Evolutionary conservation across 1,140 invertebrate species (phyloP).

Genomic region (Ceratoteleas bidentatus): DNA sequence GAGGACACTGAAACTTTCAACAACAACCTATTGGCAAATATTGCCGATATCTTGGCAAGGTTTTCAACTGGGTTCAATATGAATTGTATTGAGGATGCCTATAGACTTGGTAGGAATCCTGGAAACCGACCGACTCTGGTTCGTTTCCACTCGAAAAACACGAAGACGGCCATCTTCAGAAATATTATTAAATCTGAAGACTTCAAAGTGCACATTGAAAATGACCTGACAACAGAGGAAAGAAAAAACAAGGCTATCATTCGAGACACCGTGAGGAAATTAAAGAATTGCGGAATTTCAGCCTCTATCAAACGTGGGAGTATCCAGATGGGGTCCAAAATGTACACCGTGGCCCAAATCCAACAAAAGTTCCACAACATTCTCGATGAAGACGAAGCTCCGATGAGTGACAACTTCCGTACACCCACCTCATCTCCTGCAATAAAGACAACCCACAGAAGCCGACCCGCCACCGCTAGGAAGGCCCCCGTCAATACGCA

Average conservation of each 20-base stretch:
- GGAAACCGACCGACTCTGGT: neutral
- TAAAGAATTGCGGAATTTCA: neutral
- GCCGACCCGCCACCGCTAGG: no score
- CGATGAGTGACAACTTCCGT: neutral
- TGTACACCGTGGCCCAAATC: neutral
- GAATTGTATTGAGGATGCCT: neutral
- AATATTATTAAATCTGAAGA: neutral
- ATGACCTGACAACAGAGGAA: slow-evolving; percentile 5
- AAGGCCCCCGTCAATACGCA: no score
- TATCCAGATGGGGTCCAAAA: neutral
- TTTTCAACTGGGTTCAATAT: neutral
- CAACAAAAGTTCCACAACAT: neutral
- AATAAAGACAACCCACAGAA: no score
- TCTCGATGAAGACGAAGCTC: neutral
- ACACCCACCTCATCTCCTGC: neutral
- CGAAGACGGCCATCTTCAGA: neutral
- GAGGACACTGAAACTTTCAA: slow-evolving; percentile 6
- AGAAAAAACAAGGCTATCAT: neutral
- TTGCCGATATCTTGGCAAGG: neutral
- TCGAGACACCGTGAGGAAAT: neutral
- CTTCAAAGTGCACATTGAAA: neutral
- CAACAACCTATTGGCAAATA: neutral
- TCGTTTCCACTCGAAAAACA: neutral
- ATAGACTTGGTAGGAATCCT: neutral
- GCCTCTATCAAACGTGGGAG: neutral